A percentile compares a stretch with the other conserved stretches of the same genome.
These are phyloP conservation scores for Sussaba pulchella DNA, from an alignment of 2,888 invertebrate genomes.

Conservation along the genomic window DNA sequence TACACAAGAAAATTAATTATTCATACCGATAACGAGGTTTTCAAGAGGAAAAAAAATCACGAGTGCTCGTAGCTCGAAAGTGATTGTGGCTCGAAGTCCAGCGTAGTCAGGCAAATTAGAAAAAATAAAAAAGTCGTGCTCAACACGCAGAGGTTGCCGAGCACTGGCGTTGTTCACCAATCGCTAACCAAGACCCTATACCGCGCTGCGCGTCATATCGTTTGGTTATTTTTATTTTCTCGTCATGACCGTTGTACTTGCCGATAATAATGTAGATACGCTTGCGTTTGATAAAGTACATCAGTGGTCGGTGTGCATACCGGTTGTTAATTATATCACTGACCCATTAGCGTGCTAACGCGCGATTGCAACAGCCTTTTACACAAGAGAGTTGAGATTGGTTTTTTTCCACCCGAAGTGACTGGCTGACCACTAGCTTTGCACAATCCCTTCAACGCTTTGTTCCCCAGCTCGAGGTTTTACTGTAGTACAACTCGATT, in stretches of 20 bases:
- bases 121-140: slow-evolving; percentile 41
- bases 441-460: slow-evolving; percentile 51
- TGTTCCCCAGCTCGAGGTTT: slow-evolving; percentile 50
- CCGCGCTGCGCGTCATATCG: slow-evolving; percentile 38
- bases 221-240: slow-evolving; percentile 72
- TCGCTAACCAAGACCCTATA: not conserved
- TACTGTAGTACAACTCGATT: slow-evolving; percentile 52
- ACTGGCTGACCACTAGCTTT: slow-evolving; percentile 44
- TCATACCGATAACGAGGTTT: not conserved
- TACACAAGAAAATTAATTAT: slow-evolving; percentile 5
- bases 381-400: slow-evolving; percentile 5
- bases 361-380: slow-evolving; percentile 75
- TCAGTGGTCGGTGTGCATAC: not conserved
- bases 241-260: slow-evolving; percentile 43
- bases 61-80: slow-evolving; percentile 50
- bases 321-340: slow-evolving; percentile 78
- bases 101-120: not conserved
- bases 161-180: slow-evolving; percentile 16
- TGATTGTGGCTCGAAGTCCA: slow-evolving; percentile 11
- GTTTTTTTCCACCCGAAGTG: slow-evolving; percentile 68
- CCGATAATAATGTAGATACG: not conserved
- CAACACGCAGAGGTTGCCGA: slow-evolving; percentile 41
- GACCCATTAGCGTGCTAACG: slow-evolving; percentile 76
- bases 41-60: slow-evolving; percentile 28
- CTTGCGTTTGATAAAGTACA: not conserved